These are phyloP conservation scores for Lordiphosa fenestrarum DNA, from an alignment of 2,888 invertebrate species.

Conservation along the genomic window DNA sequence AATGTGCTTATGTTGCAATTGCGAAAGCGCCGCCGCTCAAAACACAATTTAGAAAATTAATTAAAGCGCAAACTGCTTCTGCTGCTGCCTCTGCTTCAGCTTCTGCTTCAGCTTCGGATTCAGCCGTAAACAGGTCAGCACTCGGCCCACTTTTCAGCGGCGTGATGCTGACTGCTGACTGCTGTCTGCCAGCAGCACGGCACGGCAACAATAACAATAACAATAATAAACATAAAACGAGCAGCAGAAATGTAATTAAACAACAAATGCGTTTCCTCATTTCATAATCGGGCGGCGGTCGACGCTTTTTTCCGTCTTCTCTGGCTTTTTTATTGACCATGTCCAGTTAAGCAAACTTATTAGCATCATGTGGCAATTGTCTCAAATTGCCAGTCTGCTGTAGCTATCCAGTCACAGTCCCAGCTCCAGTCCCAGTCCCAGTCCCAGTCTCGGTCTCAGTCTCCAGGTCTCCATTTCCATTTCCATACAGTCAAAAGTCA, in stretches of 20 bases:
- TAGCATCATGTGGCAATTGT: conserved; percentile 40
- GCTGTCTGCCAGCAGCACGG: conserved; percentile 23
- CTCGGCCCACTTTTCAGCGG: conserved; percentile 53
- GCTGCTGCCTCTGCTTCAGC: conserved; percentile 1
- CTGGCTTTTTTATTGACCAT: conserved; percentile 18
- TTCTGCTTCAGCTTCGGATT: conserved; percentile 11
- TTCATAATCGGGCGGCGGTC: conserved; percentile 58
- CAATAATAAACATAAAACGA: conserved; percentile 51
- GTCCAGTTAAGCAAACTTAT: conserved; percentile 40
- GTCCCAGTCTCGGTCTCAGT: not conserved
- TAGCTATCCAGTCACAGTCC: conserved; percentile 1
- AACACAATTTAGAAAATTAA: conserved; percentile 62
- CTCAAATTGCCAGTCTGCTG: conserved; percentile 3
- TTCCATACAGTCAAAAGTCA: conserved; percentile 50
- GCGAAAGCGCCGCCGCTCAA: conserved; percentile 39
- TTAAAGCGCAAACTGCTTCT: conserved; percentile 52
- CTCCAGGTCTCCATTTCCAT: not conserved
- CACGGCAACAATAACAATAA: conserved; percentile 18
- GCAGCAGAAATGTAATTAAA: conserved; percentile 59
- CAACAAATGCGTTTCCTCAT: conserved; percentile 59
- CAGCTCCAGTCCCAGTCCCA: too few species aligned
- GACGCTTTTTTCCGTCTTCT: conserved; percentile 12
- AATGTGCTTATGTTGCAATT: conserved; percentile 44
- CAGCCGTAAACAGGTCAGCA: conserved; percentile 57
- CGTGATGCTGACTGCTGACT: conserved; percentile 43